phyloP scores from a whole-genome alignment of 37 sponge, comb jelly and placozoan genomes.

The Agelas oroides region DNA sequence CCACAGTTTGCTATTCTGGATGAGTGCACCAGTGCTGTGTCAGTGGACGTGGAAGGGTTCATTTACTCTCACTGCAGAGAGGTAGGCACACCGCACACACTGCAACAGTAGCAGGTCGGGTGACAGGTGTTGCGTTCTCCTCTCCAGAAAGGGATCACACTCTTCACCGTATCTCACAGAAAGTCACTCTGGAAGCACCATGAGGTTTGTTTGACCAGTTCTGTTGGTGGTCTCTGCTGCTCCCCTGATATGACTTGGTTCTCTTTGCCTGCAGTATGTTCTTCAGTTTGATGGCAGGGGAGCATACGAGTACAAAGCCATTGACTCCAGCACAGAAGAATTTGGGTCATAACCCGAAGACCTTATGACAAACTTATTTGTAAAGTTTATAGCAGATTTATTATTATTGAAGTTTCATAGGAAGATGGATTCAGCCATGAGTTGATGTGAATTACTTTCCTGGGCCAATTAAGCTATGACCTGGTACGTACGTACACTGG shows the following conservation, averaged over 20 bases:
- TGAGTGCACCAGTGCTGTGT: slow-evolving; percentile 97
- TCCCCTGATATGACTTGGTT: too few species aligned
- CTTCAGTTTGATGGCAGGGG: slow-evolving; percentile 96
- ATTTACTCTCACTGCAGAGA: slow-evolving; percentile 91
- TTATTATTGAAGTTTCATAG: too few species aligned
- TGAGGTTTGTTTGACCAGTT: slow-evolving; percentile 70
- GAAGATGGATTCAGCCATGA: too few species aligned
- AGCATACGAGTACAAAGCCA: slow-evolving; percentile 83
- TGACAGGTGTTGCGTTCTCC: not conserved
- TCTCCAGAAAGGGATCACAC: slow-evolving; percentile 81
- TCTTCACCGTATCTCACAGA: slow-evolving; percentile 97
- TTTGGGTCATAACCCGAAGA: slow-evolving; percentile 79
- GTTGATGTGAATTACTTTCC: too few species aligned
- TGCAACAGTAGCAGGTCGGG: too few species aligned
- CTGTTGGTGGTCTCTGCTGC: too few species aligned
- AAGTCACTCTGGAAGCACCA: slow-evolving; percentile 97
- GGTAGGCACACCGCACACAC: slow-evolving; percentile 17
- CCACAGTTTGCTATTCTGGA: slow-evolving; percentile 97
- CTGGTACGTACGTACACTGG: too few species aligned
- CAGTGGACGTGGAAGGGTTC: slow-evolving; percentile 94
- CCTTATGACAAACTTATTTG: too few species aligned
- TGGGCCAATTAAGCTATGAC: too few species aligned
- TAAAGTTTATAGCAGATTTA: too few species aligned
- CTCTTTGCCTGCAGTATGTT: slow-evolving; percentile 70
- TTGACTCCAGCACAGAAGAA: slow-evolving; percentile 88